Evolutionary conservation across 2,797 vertebrate genomes (phyloP).

Genomic region (Gobionotothen gibberifrons): DNA sequence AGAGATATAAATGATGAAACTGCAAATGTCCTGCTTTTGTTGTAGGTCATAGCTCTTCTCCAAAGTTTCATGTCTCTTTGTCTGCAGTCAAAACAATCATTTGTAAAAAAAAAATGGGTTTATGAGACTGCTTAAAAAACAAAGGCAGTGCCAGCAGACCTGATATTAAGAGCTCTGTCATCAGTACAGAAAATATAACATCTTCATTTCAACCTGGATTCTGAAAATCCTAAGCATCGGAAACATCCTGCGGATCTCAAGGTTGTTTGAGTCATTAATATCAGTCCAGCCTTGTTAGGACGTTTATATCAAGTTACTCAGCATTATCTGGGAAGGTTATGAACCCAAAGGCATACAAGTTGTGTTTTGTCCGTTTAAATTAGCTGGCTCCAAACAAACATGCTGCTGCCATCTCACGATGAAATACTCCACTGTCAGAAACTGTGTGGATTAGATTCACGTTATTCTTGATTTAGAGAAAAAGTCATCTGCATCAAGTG

Average conservation of each 20-base stretch:
- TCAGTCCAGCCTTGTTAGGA: constrained; percentile 29
- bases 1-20: background rate
- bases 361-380: constrained; percentile 21
- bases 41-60: background rate
- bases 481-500: constrained; percentile 2
- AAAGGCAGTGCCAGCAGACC: background rate
- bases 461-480: constrained; percentile 35
- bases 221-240: constrained; percentile 15
- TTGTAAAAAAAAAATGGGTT: background rate
- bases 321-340: constrained; percentile 13
- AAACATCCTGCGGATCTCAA: constrained; percentile 39
- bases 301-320: constrained; percentile 26
- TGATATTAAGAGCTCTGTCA: background rate
- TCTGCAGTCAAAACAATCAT: background rate
- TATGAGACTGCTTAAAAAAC: background rate
- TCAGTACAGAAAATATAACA: background rate
- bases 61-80: background rate
- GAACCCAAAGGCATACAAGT: constrained; percentile 20
- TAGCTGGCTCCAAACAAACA: constrained; percentile 7
- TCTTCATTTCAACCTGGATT: background rate
- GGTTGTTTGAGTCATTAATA: constrained; percentile 33
- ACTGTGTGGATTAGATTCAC: constrained; percentile 4
- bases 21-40: background rate
- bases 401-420: constrained; percentile 21
- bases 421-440: constrained; percentile 19